Conservation (phyloP, 2,113 vertebrate species). For the Melanotaenia duboulayi region DNA sequence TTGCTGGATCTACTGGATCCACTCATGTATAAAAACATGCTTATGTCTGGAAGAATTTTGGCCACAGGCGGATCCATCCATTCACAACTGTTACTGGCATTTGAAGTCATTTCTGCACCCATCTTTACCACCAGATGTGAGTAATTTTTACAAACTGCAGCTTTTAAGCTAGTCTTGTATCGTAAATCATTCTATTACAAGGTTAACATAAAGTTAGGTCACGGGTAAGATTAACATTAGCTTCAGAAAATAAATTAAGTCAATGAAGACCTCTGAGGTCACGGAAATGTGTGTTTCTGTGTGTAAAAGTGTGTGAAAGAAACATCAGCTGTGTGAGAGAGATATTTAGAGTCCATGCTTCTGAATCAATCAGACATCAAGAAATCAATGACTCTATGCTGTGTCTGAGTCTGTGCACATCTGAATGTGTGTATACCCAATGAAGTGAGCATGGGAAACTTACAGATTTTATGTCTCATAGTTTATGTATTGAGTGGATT, state of each 20-base stretch:
- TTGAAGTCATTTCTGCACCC: no score
- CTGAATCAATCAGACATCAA: neutral
- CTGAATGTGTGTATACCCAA: neutral
- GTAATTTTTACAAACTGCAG: no score
- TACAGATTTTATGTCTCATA: neutral
- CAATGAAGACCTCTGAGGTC: neutral
- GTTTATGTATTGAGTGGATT: constrained; percentile 1
- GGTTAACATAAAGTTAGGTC: neutral
- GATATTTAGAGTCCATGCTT: constrained; percentile 15
- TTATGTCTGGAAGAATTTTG: no score
- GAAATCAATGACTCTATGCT: neutral
- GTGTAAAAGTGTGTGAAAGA: constrained; percentile 8
- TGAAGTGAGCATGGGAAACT: neutral
- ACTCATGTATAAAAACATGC: no score
- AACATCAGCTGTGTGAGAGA: neutral
- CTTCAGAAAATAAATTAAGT: neutral
- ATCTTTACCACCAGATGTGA: no score
- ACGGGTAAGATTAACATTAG: neutral
- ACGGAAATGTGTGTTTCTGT: neutral
- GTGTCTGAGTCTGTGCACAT: neutral
- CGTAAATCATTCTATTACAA: neutral
- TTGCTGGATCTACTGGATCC: no score
- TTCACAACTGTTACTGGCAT: no score
- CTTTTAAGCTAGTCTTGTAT: neutral
- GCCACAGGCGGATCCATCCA: no score